Base-by-base conservation (phyloP, 2,888 invertebrate genomes). In the Gastrophysa polygoni region DNA sequence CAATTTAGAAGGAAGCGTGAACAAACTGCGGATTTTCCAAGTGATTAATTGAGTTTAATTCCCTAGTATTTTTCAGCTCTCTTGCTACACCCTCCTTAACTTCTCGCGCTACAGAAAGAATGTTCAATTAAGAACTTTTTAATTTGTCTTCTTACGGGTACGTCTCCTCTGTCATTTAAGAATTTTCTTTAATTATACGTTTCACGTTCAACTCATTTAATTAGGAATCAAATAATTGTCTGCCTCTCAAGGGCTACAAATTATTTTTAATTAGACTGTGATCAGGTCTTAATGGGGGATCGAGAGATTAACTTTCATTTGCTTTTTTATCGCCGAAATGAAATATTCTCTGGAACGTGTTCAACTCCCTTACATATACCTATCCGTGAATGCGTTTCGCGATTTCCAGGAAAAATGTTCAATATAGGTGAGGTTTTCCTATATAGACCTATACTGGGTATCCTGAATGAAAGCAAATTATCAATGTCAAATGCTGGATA, bases 51-150 rank as follows among this genome's bases (percentile, higher is more conserved):
- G 72, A 75, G 71, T 72, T 71, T 71, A 68, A 70, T 62, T 61
- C 66, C 64, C 68, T 5, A 16, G 66, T 68, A 68, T 71, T 72
- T 73, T 71, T 68, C 63, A 62, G 65, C 65, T 47, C 48, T 59
- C 55, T 57, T 66, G 11, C 54, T 54, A 43, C 54, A 66, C 69
- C 71, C 67, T 70, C 67, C 60, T 70, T 58, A 63, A 59, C 66
- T 66, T 64, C 67, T 68, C 67, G 59, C 54, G 46, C 56, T 55
- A 59, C 59, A 58, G 65, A 71, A 75, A 75, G 73, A 74, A 75
- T 75, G 73, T 75, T 73, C 73, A 73, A 74, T 75, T 73, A 74
- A 71, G 71, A 75, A 73, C 73, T 75, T 75, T 74, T 75, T 74
- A 74, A 74, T 74, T 74, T 75, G 73, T 73, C 73, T 73, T 71